Conservation (phyloP, 2,888 invertebrate species). For the Dyspetes luteomarginatus region DNA sequence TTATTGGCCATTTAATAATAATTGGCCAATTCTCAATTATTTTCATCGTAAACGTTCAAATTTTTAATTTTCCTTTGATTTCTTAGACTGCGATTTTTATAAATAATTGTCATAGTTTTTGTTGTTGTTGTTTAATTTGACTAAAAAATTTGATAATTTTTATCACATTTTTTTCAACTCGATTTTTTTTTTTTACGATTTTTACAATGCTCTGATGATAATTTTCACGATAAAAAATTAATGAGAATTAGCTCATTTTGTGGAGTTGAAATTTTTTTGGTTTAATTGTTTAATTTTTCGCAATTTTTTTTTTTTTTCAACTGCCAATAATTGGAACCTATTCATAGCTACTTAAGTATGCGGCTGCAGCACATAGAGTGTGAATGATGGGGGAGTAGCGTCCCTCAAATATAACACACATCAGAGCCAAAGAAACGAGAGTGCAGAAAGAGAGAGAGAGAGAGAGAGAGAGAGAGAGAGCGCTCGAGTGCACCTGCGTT, state of each 20-base stretch:
- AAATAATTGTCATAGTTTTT: neutral
- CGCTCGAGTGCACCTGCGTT: conserved; percentile 73
- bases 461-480: conserved; percentile 46
- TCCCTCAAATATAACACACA: conserved; percentile 47
- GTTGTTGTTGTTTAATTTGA: neutral
- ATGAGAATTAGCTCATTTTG: no score
- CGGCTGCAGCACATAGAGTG: conserved; percentile 1
- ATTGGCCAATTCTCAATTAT: neutral
- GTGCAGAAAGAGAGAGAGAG: conserved; percentile 48
- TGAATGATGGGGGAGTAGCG: conserved; percentile 24
- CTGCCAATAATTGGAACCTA: conserved; percentile 30
- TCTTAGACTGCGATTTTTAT: neutral
- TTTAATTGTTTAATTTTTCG: neutral
- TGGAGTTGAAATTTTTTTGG: neutral
- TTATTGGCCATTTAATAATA: conserved; percentile 15
- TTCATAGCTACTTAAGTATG: neutral
- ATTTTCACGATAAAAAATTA: no score
- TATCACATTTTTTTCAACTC: no score
- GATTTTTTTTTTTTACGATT: no score
- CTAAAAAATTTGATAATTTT: neutral
- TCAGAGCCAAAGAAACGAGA: conserved; percentile 32
- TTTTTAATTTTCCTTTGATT: no score
- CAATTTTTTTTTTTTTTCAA: neutral
- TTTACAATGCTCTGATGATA: no score
- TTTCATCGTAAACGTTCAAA: no score